A percentile compares a stretch with the other conserved stretches of the same genome.
These are phyloP conservation scores for Eupithecia vulgata DNA, from an alignment of 2,888 invertebrate species.

Conservation along the genomic window DNA sequence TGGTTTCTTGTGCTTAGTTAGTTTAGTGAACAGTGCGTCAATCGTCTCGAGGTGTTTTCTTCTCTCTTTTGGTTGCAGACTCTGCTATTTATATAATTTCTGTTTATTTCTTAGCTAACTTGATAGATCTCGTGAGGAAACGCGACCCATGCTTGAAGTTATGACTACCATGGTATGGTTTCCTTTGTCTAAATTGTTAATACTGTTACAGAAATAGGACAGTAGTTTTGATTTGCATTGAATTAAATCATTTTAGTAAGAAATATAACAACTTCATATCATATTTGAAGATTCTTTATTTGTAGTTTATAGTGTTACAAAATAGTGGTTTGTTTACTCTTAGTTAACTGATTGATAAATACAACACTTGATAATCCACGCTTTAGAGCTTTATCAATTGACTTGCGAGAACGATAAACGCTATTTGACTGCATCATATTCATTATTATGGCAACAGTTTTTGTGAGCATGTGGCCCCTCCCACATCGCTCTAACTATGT, in stretches of 20 bases:
- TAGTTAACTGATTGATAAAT: slow-evolving; percentile 30
- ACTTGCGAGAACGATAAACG: slow-evolving; percentile 32
- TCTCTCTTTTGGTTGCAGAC: slow-evolving; percentile 75
- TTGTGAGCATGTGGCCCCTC: slow-evolving; percentile 62
- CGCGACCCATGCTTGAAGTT: slow-evolving; percentile 84
- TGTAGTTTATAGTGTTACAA: slow-evolving; percentile 37
- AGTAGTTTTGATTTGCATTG: slow-evolving; percentile 63
- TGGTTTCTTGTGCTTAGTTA: slow-evolving; percentile 80
- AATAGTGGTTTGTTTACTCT: slow-evolving; percentile 34
- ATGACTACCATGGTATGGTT: slow-evolving; percentile 85
- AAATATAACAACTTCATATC: slow-evolving; percentile 29
- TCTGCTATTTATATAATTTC: slow-evolving; percentile 64
- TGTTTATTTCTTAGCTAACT: slow-evolving; percentile 62
- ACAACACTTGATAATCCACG: slow-evolving; percentile 34
- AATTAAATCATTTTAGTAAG: slow-evolving; percentile 52
- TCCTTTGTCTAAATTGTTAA: slow-evolving; percentile 80
- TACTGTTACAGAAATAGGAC: slow-evolving; percentile 65
- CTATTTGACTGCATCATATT: slow-evolving; percentile 43
- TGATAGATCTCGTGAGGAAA: slow-evolving; percentile 74
- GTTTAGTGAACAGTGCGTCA: slow-evolving; percentile 76
- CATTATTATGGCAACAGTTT: slow-evolving; percentile 48
- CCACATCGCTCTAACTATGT: slow-evolving; percentile 38
- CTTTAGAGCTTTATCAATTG: slow-evolving; percentile 41
- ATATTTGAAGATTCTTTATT: slow-evolving; percentile 34
- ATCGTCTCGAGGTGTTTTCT: slow-evolving; percentile 71